Conservation (phyloP, 2,888 invertebrate genomes). For the Caenorhabditis uteleia region DNA sequence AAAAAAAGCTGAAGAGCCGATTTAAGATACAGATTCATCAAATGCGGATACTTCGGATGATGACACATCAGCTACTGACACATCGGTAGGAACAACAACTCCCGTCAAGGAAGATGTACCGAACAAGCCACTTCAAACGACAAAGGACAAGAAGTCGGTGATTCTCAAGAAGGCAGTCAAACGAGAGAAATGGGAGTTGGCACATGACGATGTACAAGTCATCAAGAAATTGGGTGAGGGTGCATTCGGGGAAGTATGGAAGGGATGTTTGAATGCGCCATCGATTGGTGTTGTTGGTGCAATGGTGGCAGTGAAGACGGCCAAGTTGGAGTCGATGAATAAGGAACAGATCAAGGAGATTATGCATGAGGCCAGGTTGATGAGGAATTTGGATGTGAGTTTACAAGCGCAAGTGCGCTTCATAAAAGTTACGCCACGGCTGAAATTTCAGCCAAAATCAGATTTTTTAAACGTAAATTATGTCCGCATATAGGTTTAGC, state of each 20-base stretch:
- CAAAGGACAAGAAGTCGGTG: slow-evolving; percentile 32
- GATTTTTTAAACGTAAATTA: no score
- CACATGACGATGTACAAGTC: slow-evolving; percentile 48
- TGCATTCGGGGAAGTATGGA: slow-evolving; percentile 54
- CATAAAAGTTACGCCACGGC: no score
- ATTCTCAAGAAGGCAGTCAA: slow-evolving; percentile 34
- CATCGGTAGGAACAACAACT: no score
- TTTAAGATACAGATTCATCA: no score
- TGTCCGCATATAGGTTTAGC: no score
- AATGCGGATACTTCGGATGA: no score
- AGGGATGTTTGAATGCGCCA: slow-evolving; percentile 6
- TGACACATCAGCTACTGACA: no score
- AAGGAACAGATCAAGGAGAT: slow-evolving; percentile 58
- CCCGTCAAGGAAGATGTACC: no score
- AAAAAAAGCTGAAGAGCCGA: no score
- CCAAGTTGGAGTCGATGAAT: slow-evolving; percentile 48
- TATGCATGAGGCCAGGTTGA: slow-evolving; percentile 56
- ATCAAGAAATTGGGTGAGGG: slow-evolving; percentile 60
- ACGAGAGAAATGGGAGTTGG: slow-evolving; percentile 53
- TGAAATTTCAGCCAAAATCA: no score
- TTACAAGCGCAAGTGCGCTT: no score
- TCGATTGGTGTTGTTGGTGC: slow-evolving; percentile 6
- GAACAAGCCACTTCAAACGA: no score
- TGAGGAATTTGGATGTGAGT: slow-evolving; percentile 48
- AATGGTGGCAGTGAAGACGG: slow-evolving; percentile 39